A percentile compares a stretch with the other conserved stretches of the same genome.
phyloP scores from a whole-genome alignment of 2,797 vertebrate species.

The Myotis findleyi region DNA sequence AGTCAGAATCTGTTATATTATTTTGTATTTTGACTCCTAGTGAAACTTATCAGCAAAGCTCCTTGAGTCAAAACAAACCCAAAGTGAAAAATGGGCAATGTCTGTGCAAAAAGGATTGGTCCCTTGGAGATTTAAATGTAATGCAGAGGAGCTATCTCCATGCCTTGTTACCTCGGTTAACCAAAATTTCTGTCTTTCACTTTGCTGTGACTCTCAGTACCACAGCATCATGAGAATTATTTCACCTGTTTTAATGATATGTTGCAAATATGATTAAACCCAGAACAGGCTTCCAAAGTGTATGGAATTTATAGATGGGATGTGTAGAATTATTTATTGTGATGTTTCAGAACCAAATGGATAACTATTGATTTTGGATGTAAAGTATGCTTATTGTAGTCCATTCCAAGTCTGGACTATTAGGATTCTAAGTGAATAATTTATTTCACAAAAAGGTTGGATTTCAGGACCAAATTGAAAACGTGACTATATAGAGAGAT shows the following conservation, averaged over 20 bases:
- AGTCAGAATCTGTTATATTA: not conserved
- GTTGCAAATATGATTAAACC: not conserved
- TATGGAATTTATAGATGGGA: not conserved
- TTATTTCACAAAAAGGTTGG: not conserved
- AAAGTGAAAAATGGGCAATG: not conserved
- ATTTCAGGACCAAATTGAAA: slow-evolving; percentile 6
- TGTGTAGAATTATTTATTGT: not conserved
- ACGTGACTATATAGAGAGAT: not conserved
- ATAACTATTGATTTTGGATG: not conserved
- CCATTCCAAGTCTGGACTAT: not conserved
- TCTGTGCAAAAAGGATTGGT: not conserved
- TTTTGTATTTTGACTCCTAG: not conserved
- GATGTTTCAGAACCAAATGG: not conserved
- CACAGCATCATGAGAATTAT: accelerated
- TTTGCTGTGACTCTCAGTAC: not conserved
- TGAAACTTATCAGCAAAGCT: not conserved
- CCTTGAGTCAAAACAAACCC: not conserved
- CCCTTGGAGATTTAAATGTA: not conserved
- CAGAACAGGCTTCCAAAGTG: not conserved
- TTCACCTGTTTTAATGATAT: not conserved
- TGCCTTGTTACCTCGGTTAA: not conserved
- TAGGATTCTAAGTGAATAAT: not conserved
- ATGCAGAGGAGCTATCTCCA: not conserved
- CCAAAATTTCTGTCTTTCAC: not conserved
- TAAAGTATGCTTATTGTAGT: not conserved